Base-by-base conservation (phyloP, 2,113 vertebrate genomes). In the Parus major region DNA sequence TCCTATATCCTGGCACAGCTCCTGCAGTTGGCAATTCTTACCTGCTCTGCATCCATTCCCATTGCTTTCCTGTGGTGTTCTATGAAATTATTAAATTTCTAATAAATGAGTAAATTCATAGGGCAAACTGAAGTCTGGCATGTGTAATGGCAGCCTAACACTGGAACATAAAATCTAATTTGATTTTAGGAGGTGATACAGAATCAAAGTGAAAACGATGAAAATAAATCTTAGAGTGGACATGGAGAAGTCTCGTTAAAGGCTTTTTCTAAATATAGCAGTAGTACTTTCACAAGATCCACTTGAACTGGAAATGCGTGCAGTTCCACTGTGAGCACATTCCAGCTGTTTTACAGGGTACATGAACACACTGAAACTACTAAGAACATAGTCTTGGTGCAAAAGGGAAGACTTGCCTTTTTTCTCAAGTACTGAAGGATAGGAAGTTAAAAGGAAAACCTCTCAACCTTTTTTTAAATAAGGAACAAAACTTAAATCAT, bases 291-390 rank as follows among this genome's bases (percentile, higher is more conserved):
- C 2, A 65, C 31, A 76, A 87, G 42, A 36, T 57, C 35, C 33
- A 20, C 13, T 75, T 88, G 55, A 61, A 56, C 17, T 65, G 31
- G 42, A 69, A 77, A 23, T 93, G 44, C n/a, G 44, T 41, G 33
- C 1, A 24, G 36, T 73, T 65, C 59, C 31, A 29, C 8, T 66
- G 13, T 69, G 70, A 82, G 68, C 0, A 0, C 3, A 1, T 75
- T 77, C 52, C 36, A 49, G 52, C 12, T 79, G n/a, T 56, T 92
- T 76, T 88, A 12, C 33, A 78, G 57, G n/a, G 52, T 24, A 31
- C 36, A 11, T 20, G 33, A 60, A 31, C 47, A 20, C 1, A 1
- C 15, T 91, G n/a, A 15, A 77, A 61, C 10, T 11, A 7, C 41
- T 66, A 23, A 55, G 25, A 60, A 60, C 0, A 0, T 21, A n/a